phyloP scores from a whole-genome alignment of 1,140 invertebrate genomes.

The Bradynema listronoti region DNA sequence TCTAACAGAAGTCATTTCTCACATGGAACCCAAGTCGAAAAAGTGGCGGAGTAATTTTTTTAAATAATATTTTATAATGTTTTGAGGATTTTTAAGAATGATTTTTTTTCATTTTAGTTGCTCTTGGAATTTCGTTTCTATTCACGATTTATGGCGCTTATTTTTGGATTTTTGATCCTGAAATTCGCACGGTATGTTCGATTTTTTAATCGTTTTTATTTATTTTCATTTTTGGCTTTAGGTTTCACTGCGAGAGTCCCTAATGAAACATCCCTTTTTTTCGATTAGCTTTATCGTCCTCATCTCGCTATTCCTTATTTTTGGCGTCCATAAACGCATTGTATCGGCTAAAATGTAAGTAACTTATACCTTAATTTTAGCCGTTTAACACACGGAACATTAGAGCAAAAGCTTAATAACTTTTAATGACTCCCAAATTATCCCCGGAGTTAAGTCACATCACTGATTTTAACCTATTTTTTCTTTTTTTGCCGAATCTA shows the following conservation, averaged over 20 bases:
- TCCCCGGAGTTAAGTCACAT: too few relatives aligned
- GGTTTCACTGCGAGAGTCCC: conserved; percentile 30
- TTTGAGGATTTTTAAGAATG: conserved; percentile 7
- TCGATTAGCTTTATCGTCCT: conserved; percentile 20
- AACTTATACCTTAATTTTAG: not conserved
- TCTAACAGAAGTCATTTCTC: conserved; percentile 26
- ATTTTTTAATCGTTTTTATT: conserved; percentile 6
- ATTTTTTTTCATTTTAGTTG: conserved; percentile 12
- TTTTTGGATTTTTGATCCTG: conserved; percentile 31
- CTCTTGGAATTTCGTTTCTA: conserved; percentile 11
- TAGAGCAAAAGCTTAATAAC: too few relatives aligned
- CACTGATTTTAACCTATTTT: too few relatives aligned
- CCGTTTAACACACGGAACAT: too few relatives aligned
- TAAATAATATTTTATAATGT: not conserved
- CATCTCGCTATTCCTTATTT: conserved; percentile 23
- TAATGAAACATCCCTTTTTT: conserved; percentile 29
- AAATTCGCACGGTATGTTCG: conserved; percentile 15
- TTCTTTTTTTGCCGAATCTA: too few relatives aligned
- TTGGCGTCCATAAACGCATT: conserved; percentile 33
- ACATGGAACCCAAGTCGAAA: conserved; percentile 22
- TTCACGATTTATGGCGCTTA: conserved; percentile 27
- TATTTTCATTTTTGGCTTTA: conserved; percentile 16
- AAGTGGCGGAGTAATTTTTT: conserved; percentile 28
- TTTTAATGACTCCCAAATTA: too few relatives aligned
- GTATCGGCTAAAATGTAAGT: conserved; percentile 32